Conservation (phyloP, 2,888 invertebrate species). For the Entomobrya multifasciata region DNA sequence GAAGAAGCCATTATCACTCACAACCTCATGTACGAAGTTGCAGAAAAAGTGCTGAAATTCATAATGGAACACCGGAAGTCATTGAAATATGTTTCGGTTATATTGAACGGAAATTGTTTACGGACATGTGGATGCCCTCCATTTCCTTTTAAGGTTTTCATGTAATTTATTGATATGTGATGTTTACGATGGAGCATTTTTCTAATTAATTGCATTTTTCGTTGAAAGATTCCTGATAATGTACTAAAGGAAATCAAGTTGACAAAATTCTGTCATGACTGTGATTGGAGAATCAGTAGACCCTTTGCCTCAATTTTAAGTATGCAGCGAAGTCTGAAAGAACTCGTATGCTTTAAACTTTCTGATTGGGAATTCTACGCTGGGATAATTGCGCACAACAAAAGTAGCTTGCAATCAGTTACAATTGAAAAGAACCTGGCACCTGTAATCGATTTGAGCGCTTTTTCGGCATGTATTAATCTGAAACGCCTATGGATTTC, state of each 20-base stretch:
- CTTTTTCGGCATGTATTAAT: slow-evolving; percentile 17
- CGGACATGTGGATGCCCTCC: slow-evolving; percentile 46
- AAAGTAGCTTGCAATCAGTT: slow-evolving; percentile 22
- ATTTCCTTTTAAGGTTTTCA: neutral
- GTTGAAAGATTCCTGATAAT: no score
- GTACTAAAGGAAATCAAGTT: slow-evolving; percentile 12
- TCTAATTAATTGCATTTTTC: no score
- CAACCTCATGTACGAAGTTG: slow-evolving; percentile 50
- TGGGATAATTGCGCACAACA: slow-evolving; percentile 35
- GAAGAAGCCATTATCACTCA: slow-evolving; percentile 55
- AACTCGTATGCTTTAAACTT: slow-evolving; percentile 52
- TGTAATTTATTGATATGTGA: slow-evolving; percentile 1
- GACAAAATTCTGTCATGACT: slow-evolving; percentile 46
- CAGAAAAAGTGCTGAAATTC: slow-evolving; percentile 56
- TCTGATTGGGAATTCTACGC: slow-evolving; percentile 66
- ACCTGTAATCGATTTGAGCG: slow-evolving; percentile 49
- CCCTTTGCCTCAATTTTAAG: slow-evolving; percentile 45
- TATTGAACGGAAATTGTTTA: slow-evolving; percentile 38
- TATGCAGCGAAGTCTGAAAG: slow-evolving; percentile 11
- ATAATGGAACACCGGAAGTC: slow-evolving; percentile 19
- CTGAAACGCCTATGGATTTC: slow-evolving; percentile 47
- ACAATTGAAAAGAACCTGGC: slow-evolving; percentile 58
- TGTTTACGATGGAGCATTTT: no score
- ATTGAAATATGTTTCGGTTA: slow-evolving; percentile 40
- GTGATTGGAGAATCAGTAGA: slow-evolving; percentile 64